Base-by-base conservation (phyloP, 2,888 invertebrate genomes). In the Drosophila histrio region DNA sequence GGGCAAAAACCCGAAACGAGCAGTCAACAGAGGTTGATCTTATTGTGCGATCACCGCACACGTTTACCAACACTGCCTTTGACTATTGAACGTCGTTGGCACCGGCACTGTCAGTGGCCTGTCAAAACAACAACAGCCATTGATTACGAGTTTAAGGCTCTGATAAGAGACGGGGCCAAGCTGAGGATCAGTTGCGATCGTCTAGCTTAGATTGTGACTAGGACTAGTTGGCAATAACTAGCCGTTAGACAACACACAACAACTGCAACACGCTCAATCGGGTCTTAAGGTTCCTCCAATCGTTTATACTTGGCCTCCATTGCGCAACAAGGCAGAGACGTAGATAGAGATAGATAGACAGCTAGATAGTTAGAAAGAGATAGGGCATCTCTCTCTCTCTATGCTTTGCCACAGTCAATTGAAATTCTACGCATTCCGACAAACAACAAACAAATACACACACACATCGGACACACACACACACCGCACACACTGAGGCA, bases 391-490 rank as follows among this genome's bases (percentile, higher is more conserved):
- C 22, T 50, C 44, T 24, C 52, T 52, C 22, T 50, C 44, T 49
- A 49, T 32, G 58, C 61, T 70, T 62, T 76, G 77, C 83, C 66
- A 77, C 85, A 84, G 87, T 84, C 84, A 87, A 84, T 87, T 84
- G 88, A 86, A 79, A 87, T 84, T 86, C 85, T 82, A 82, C 86
- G 85, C 84, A 84, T 84, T 87, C 84, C 86, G 68, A 79, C 85
- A 87, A 85, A 79, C 87, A 77, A 85, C 85, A 81, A 87, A 78
- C 82, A 80, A 71, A 68, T 50, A 67, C 65, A 82, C 52, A 69
- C 44, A 28, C 56, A 53, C 21, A 59, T 19, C 64, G 59, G 60
- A 75, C 64, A 64, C 56, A 22, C 41, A 21, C 17, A 17, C 17
- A 38, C 38, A 5, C 19, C 50, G 65, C 46, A 36, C 63, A 49